Evolutionary conservation across 2,113 vertebrate genomes (phyloP).

Genomic region (Taxidea taxus): DNA sequence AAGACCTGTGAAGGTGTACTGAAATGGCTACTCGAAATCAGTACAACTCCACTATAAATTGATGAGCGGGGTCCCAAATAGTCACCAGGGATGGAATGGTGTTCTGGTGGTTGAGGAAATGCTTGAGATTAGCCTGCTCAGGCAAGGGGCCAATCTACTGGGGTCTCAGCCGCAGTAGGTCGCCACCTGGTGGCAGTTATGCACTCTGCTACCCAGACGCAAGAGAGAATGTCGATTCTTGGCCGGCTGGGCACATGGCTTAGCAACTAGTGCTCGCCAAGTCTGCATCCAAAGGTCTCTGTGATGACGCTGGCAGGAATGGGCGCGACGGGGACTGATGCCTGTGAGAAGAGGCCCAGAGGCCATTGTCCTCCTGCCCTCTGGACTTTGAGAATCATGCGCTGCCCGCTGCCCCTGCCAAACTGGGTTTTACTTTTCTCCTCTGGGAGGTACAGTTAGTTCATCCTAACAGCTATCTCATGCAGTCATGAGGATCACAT

Average conservation of each 20-base stretch:
- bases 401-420: background rate
- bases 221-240: background rate
- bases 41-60: background rate
- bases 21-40: background rate
- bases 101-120: background rate
- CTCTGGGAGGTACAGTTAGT: background rate
- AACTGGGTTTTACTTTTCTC: background rate
- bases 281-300: background rate
- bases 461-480: background rate
- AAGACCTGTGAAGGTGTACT: background rate
- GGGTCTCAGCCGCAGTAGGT: background rate
- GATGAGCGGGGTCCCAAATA: background rate
- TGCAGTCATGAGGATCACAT: background rate
- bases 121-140: background rate
- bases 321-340: background rate
- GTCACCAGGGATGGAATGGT: background rate
- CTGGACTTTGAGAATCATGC: background rate
- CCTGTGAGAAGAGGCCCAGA: background rate
- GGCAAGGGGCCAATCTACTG: accelerated
- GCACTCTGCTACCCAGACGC: background rate
- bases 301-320: background rate
- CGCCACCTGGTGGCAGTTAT: background rate
- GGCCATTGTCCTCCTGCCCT: background rate
- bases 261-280: background rate
- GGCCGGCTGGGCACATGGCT: background rate